Base-by-base conservation (phyloP, 2,888 invertebrate genomes). In the Mythimna ferrago region DNA sequence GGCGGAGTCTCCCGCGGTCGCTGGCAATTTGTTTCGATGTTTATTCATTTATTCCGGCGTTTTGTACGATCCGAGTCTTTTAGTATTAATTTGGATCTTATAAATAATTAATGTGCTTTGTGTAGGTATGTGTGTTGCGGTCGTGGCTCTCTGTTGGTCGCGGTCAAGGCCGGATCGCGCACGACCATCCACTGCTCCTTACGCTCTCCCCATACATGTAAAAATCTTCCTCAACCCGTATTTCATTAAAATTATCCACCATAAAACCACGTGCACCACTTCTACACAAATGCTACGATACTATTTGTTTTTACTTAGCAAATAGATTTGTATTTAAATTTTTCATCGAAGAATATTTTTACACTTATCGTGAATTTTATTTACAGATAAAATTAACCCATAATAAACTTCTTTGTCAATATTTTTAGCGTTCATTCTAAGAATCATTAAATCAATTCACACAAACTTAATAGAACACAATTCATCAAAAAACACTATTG, bases 21-120 rank as follows among this genome's bases (percentile, higher is more conserved):
- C 88, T 83, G 89, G 88, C 93, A 91, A 93, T 94, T 93, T 92
- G 93, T 93, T 92, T 86, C 91, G 84, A 93, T 93, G 93, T 93
- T 91, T 95, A 94, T 94, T 94, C 93, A 94, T 94, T 92, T 94
- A 94, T 94, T 92, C 94, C 89, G 88, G 89, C 89, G 88, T 92
- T 92, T 92, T 92, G 92, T 93, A 89, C 89, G 89, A 90, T 89
- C 90, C 88, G 87, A 85, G 87, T 89, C 89, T 90, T 93, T 93
- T 92, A 92, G 93, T 93, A 93, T 93, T 94, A 94, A 94, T 94
- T 95, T 94, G 90, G 92, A 90, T 88, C 92, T 93, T 93, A 94
- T 95, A 93, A 94, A 95, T 95, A 94, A 93, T 93, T 93, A 92
- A 94, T 93, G 91, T 86, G 89, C 78, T 83, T 84, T 89, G 87